Conservation (phyloP, 2,888 invertebrate genomes). For the Crocallis elinguaria region DNA sequence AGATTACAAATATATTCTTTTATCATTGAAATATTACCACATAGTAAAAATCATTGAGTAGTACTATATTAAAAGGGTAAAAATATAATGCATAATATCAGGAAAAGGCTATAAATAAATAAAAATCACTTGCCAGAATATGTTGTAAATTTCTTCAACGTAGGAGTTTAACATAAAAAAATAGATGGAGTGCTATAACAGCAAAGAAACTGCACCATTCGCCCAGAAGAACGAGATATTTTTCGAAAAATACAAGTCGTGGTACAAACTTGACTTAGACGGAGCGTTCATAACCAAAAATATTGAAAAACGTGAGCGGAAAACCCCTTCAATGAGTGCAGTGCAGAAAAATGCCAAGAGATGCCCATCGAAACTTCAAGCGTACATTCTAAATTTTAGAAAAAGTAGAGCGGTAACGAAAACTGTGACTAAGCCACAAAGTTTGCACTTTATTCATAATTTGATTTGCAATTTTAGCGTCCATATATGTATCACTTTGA, state of each 20-base stretch:
- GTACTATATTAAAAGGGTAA: no score
- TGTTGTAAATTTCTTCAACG: no score
- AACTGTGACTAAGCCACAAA: slow-evolving; percentile 19
- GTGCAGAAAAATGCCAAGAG: slow-evolving; percentile 15
- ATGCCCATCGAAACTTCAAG: neutral
- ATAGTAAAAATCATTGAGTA: no score
- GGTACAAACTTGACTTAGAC: slow-evolving; percentile 56
- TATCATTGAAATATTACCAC: no score
- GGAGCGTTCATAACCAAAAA: slow-evolving; percentile 47
- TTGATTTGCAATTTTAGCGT: slow-evolving; percentile 29
- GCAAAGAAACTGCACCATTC: neutral
- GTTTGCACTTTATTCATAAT: slow-evolving; percentile 24
- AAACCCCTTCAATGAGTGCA: neutral
- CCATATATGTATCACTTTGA: slow-evolving; percentile 34
- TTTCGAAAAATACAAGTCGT: slow-evolving; percentile 55
- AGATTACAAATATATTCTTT: no score
- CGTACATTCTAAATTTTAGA: neutral
- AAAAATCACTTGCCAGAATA: no score
- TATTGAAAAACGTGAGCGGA: neutral
- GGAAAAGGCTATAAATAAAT: no score
- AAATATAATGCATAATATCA: no score
- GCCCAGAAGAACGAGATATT: neutral
- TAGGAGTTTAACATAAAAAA: no score
- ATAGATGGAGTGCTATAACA: neutral
- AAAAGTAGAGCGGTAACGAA: neutral